phyloP scores from a whole-genome alignment of 2,888 invertebrate genomes.

The Barypeithes pellucidus region DNA sequence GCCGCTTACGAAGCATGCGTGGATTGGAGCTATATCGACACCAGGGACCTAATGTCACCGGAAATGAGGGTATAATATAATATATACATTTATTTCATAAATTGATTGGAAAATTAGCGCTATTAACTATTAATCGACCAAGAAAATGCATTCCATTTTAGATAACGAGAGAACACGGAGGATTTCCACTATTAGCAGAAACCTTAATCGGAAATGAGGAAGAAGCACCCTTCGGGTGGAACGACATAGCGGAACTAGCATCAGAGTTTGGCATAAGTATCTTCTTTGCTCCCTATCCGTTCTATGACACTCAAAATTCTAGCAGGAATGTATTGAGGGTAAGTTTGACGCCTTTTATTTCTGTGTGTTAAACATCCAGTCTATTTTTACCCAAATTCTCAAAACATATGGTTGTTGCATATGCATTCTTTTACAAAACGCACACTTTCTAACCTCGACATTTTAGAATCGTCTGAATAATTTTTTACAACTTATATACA shows the following conservation, averaged over 20 bases:
- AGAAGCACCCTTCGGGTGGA: conserved; percentile 61
- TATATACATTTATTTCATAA: too few relatives aligned
- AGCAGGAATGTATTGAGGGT: conserved; percentile 57
- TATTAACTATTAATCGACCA: too few relatives aligned
- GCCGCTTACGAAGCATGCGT: conserved; percentile 66
- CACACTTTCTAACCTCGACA: too few relatives aligned
- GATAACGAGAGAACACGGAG: conserved; percentile 63
- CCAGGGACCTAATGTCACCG: conserved; percentile 58
- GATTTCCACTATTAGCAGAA: conserved; percentile 67
- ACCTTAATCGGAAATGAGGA: too few relatives aligned
- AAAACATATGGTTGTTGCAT: too few relatives aligned
- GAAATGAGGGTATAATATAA: conserved; percentile 57
- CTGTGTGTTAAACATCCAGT: too few relatives aligned
- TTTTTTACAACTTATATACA: too few relatives aligned
- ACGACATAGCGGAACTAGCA: conserved; percentile 64
- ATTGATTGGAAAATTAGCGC: too few relatives aligned
- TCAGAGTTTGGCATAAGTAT: conserved; percentile 67
- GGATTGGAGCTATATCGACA: conserved; percentile 58
- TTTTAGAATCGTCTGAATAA: too few relatives aligned
- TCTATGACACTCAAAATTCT: conserved; percentile 58
- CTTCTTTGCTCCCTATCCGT: conserved; percentile 65
- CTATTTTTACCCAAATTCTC: too few relatives aligned
- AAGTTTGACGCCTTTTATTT: conserved; percentile 10
- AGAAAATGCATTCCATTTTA: conserved; percentile 16
- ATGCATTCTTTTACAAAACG: too few relatives aligned